These are phyloP conservation scores for Oophaga sylvatica DNA, from an alignment of 2,797 vertebrate genomes.

Conservation along the genomic window DNA sequence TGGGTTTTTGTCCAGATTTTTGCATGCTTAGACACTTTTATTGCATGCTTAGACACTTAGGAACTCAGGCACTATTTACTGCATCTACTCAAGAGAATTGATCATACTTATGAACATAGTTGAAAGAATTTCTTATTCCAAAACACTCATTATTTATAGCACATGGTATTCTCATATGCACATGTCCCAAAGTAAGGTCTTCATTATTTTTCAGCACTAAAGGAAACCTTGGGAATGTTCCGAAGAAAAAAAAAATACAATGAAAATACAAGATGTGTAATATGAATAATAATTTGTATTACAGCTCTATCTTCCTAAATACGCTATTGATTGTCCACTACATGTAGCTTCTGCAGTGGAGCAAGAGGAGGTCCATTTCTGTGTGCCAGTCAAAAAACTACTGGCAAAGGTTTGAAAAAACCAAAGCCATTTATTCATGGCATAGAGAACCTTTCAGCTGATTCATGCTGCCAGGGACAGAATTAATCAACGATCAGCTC, in stretches of 20 bases:
- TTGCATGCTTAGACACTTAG: neutral
- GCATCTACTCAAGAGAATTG: neutral
- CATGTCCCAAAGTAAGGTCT: neutral
- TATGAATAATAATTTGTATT: neutral
- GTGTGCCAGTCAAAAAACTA: too few relatives aligned
- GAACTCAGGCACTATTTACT: neutral
- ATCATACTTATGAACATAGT: slow-evolving; percentile 1
- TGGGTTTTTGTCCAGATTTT: neutral
- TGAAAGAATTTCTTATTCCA: neutral
- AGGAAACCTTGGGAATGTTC: neutral
- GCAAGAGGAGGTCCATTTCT: too few relatives aligned
- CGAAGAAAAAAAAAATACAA: neutral
- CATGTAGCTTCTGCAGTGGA: neutral
- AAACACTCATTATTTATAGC: neutral
- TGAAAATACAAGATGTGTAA: neutral
- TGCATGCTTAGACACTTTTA: neutral
- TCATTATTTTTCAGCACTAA: neutral
- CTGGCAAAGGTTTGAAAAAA: too few relatives aligned
- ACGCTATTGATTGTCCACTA: neutral
- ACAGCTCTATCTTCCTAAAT: neutral
- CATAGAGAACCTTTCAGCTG: too few relatives aligned
- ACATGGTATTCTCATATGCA: neutral
- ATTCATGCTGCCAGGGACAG: too few relatives aligned
- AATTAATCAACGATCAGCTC: too few relatives aligned
- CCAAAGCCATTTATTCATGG: too few relatives aligned